Evolutionary conservation across 2,113 vertebrate genomes (phyloP).

Genomic region (Arvicanthis niloticus): DNA sequence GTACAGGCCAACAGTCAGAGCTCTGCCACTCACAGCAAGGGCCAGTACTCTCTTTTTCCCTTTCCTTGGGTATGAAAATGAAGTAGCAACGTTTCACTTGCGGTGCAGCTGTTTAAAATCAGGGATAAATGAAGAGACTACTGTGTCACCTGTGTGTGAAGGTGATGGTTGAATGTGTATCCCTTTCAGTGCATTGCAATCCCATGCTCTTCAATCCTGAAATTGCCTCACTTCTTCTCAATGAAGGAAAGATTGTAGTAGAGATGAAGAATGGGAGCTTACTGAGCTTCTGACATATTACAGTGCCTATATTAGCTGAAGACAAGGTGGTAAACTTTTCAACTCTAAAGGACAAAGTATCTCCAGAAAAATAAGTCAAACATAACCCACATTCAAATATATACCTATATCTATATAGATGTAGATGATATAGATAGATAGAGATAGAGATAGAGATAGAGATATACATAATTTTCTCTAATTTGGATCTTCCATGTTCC

Average conservation of each 20-base stretch:
- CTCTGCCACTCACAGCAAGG: not conserved
- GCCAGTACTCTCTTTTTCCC: not conserved
- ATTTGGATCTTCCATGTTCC: not conserved
- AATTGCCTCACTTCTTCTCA: not conserved
- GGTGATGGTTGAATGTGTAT: not conserved
- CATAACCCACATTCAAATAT: not conserved
- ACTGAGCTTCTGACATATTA: not conserved
- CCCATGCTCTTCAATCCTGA: not conserved
- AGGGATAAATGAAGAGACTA: not conserved
- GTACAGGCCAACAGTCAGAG: accelerated
- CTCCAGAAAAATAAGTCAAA: not conserved
- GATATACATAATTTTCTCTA: not conserved
- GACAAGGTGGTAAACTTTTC: not conserved
- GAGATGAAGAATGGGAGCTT: not conserved
- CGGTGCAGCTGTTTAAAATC: not conserved
- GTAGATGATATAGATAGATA: no score
- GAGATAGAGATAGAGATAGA: no score
- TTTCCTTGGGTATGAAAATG: not conserved
- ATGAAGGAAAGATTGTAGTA: not conserved
- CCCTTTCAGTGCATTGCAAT: not conserved
- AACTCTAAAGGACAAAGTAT: not conserved
- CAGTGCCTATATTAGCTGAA: not conserved
- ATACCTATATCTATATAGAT: not conserved
- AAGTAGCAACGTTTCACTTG: not conserved
- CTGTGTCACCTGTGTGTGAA: not conserved